These are phyloP conservation scores for Lycocerus yunnanus DNA, from an alignment of 2,888 invertebrate species.

Conservation along the genomic window DNA sequence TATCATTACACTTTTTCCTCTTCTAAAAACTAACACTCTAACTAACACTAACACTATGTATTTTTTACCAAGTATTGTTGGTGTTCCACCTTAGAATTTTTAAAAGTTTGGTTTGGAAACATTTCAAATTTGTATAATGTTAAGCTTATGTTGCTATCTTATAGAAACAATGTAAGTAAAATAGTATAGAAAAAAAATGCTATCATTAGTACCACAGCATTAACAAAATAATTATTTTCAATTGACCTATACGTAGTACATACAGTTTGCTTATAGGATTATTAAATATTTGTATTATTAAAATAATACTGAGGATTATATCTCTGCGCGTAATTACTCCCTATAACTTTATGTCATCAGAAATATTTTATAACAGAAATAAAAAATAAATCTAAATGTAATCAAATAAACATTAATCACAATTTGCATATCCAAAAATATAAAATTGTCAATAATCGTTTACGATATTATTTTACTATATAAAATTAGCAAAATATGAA, in stretches of 20 bases:
- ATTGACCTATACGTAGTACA: too few species aligned
- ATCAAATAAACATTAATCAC: background rate
- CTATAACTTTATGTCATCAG: background rate
- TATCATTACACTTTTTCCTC: background rate
- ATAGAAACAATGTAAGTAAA: too few species aligned
- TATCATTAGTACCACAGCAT: too few species aligned
- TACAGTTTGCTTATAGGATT: background rate
- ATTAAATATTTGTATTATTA: background rate
- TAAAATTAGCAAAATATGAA: background rate
- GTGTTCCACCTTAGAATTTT: too few species aligned
- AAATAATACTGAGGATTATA: background rate
- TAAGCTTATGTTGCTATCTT: too few species aligned
- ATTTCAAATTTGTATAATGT: too few species aligned
- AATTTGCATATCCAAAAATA: background rate
- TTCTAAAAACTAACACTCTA: background rate
- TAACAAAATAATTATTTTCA: background rate
- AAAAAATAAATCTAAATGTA: background rate
- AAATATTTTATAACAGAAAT: background rate
- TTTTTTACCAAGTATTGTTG: too few species aligned
- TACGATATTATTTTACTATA: background rate
- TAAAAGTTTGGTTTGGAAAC: too few species aligned
- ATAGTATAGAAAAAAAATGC: too few species aligned
- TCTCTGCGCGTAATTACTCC: background rate
- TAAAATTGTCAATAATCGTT: background rate
- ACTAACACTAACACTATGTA: too few species aligned